Conservation (phyloP, 2,113 vertebrate species). For the Tretioscincus oriximinensis region DNA sequence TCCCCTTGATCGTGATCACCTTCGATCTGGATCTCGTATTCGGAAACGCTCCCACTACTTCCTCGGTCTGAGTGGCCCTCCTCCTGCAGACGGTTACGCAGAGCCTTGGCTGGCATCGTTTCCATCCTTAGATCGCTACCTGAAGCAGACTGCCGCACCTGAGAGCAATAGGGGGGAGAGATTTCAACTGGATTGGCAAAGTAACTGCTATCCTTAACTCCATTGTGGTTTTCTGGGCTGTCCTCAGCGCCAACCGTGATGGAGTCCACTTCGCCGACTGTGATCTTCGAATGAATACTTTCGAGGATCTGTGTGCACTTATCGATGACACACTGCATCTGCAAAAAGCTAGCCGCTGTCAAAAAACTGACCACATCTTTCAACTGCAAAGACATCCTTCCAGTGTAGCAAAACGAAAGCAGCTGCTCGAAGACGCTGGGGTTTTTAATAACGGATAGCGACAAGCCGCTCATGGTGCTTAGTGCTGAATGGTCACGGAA, state of each 20-base stretch:
- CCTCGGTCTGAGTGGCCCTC: conserved; percentile 95
- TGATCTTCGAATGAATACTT: conserved; percentile 97
- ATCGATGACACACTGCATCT: conserved; percentile 98
- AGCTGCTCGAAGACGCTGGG: conserved; percentile 97
- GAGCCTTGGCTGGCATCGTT: conserved; percentile 70
- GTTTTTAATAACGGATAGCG: conserved; percentile 97
- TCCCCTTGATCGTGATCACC: conserved; percentile 91
- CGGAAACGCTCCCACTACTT: conserved; percentile 91
- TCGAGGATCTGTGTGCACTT: conserved; percentile 98
- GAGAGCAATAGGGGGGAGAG: conserved; percentile 91
- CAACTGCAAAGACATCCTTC: conserved; percentile 94
- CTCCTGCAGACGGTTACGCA: conserved; percentile 79
- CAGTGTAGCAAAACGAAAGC: conserved; percentile 98
- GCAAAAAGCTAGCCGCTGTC: conserved; percentile 96
- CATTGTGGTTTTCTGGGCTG: conserved; percentile 79
- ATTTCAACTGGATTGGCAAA: conserved; percentile 96
- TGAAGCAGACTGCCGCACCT: conserved; percentile 75
- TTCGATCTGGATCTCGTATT: conserved; percentile 91
- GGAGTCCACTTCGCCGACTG: conserved; percentile 79
- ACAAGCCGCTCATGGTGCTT: conserved; percentile 98
- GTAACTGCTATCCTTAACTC: conserved; percentile 87
- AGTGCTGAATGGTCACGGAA: conserved; percentile 97
- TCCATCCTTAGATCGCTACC: conserved; percentile 79
- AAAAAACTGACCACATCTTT: conserved; percentile 98
- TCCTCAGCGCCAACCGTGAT: conserved; percentile 84